Evolutionary conservation across 2,888 invertebrate species (phyloP), one percentile per base, ranked within the genome.

Genomic region (Ferrisia virgata): DNA sequence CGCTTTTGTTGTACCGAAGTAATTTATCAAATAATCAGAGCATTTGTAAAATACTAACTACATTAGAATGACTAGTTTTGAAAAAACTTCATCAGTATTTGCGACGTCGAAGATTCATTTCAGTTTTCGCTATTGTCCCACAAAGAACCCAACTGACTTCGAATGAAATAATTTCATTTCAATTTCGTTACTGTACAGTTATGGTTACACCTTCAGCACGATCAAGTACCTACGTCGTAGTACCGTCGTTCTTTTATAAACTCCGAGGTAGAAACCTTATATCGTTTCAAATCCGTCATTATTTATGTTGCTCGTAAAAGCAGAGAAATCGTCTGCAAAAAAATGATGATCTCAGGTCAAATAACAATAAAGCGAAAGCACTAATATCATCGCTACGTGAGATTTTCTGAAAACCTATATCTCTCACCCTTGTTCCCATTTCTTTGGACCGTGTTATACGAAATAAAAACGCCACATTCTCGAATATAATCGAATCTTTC

Each of bases 301-400:
- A 76, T 76, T 76, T 36, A 76, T 36, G 36, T 33, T 18, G 22
- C 36, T 76, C 18, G 72, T 76, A 36, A 72, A 72, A 72, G 72
- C 18, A 76, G 22, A 76, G 72, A 36, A 76, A 76, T 36, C 33
- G 72, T 36, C 36, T 33, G 36, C 72, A 76, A 76, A 76, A 76
- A 76, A 76, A 76, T 76, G 36, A 76, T 76, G 36, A 36, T 36
- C 36, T 33, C 15, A 76, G 72, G 72, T 76, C 72, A 76, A 36
- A 76, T 76, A 76, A 76, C 31, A 76, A 76, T 76, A 76, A 36
- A 76, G 22, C 31, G 72, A 76, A 76, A 76, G 72, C 72, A 36
- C 36, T 76, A 76, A 76, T 76, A 76, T 76, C 72, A 36, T 76
- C 72, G 72, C 72, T 36, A 76, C 72, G 36, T 76, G 72, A 76